These are phyloP conservation scores for Drosophila sturtevanti DNA, from an alignment of 1,140 invertebrate species.

Conservation along the genomic window DNA sequence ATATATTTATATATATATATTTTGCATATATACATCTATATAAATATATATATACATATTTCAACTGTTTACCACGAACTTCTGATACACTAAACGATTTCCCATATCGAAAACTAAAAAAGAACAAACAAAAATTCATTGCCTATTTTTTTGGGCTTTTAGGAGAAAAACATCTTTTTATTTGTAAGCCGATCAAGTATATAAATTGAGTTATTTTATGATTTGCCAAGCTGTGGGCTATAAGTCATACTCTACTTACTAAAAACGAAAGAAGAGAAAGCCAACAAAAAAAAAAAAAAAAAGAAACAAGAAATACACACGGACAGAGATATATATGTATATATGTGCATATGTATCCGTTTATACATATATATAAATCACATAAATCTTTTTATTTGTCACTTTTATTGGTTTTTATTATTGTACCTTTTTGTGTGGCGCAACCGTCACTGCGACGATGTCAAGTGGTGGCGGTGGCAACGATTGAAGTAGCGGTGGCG, in stretches of 20 bases:
- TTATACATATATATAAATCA: slow-evolving; percentile 60
- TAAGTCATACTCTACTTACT: slow-evolving; percentile 8
- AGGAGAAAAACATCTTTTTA: neutral
- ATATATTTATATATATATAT: neutral
- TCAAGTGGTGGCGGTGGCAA: neutral
- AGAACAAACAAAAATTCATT: neutral
- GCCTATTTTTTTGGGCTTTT: neutral
- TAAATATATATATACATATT: neutral
- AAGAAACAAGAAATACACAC: slow-evolving; percentile 48
- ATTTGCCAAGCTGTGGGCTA: slow-evolving; percentile 1
- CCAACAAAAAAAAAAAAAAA: slow-evolving; percentile 23
- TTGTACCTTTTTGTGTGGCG: slow-evolving; percentile 65
- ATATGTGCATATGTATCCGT: neutral
- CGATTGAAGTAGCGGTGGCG: slow-evolving; percentile 21
- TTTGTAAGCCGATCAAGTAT: slow-evolving; percentile 1
- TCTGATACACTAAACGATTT: neutral
- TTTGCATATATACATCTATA: neutral
- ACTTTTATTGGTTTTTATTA: slow-evolving; percentile 81
- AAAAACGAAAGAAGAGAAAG: neutral
- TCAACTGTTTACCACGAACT: neutral
- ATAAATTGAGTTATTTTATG: slow-evolving; percentile 10
- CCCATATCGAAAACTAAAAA: neutral
- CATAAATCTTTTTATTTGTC: slow-evolving; percentile 81
- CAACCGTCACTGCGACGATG: neutral
- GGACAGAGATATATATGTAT: slow-evolving; percentile 5